These are phyloP conservation scores for Scortum barcoo DNA, from an alignment of 2,113 vertebrate genomes.

Conservation along the genomic window DNA sequence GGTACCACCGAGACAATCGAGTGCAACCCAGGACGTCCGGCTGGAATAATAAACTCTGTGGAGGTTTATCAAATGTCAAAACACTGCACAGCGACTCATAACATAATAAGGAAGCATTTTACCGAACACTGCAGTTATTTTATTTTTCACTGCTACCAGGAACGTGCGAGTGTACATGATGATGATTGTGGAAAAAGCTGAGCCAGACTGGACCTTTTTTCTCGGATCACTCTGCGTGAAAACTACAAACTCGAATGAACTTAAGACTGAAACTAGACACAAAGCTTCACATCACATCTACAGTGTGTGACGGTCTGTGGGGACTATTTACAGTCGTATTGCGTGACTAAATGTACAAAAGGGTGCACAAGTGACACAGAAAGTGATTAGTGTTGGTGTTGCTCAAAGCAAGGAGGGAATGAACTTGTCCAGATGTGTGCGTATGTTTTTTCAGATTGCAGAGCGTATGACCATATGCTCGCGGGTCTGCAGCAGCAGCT, in stretches of 20 bases:
- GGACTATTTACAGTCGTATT: neutral
- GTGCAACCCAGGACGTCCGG: neutral
- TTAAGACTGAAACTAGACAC: neutral
- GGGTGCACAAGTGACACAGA: neutral
- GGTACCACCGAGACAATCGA: neutral
- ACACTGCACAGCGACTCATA: neutral
- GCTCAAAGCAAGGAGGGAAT: neutral
- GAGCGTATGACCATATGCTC: conserved; percentile 14
- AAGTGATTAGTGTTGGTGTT: conserved; percentile 12
- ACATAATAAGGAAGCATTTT: neutral
- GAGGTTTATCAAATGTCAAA: neutral
- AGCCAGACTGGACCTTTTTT: neutral
- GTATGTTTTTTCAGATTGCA: neutral
- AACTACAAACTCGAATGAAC: neutral
- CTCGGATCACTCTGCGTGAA: neutral
- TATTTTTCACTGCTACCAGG: neutral
- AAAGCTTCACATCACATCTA: neutral
- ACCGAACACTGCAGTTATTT: neutral
- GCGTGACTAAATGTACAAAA: conserved; percentile 1
- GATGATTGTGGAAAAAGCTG: neutral
- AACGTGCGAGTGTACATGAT: neutral
- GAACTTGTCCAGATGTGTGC: conserved; percentile 13
- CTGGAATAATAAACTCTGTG: neutral
- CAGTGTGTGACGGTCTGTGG: neutral
- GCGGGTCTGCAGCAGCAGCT: conserved; percentile 34